These are phyloP conservation scores for Crotalus horridus DNA, from an alignment of 2,113 vertebrate genomes.

Conservation along the genomic window DNA sequence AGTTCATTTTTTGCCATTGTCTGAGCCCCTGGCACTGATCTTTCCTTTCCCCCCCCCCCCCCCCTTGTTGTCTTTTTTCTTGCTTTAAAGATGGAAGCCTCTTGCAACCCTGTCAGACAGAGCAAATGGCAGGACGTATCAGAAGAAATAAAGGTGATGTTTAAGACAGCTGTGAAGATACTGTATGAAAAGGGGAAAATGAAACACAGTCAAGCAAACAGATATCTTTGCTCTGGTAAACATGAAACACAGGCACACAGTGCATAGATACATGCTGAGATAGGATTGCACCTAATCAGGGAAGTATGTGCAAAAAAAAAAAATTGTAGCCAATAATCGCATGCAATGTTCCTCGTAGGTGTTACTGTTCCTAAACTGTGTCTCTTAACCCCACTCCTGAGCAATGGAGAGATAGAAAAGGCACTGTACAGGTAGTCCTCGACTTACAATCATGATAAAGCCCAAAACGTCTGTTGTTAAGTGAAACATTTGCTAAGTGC, in stretches of 20 bases:
- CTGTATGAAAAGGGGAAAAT: constrained; percentile 93
- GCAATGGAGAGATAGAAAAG: background rate
- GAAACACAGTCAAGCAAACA: constrained; percentile 87
- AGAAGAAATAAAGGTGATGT: constrained; percentile 94
- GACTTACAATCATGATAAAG: background rate
- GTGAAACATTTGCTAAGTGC: background rate
- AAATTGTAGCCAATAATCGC: background rate
- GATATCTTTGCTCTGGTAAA: constrained; percentile 95
- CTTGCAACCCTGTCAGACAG: constrained; percentile 79
- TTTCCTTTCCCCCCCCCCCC: constrained; percentile 12
- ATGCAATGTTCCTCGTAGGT: background rate
- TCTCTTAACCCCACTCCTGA: background rate
- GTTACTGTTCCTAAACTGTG: background rate
- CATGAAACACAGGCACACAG: background rate
- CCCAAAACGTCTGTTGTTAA: background rate
- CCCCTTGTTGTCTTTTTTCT: constrained; percentile 50
- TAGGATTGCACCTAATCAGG: constrained; percentile 25
- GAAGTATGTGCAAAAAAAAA: constrained; percentile 11
- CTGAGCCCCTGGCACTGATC: constrained; percentile 3
- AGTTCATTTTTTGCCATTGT: constrained; percentile 31
- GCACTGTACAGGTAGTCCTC: background rate
- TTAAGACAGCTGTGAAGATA: constrained; percentile 87
- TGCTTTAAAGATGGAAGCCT: constrained; percentile 81
- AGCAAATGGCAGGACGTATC: constrained; percentile 91
- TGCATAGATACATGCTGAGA: background rate